Percentiles rank a stretch among this genome's conserved stretches.
phyloP scores from a whole-genome alignment of 92 coral and sea anemone species.

The Palythoa grandis region DNA sequence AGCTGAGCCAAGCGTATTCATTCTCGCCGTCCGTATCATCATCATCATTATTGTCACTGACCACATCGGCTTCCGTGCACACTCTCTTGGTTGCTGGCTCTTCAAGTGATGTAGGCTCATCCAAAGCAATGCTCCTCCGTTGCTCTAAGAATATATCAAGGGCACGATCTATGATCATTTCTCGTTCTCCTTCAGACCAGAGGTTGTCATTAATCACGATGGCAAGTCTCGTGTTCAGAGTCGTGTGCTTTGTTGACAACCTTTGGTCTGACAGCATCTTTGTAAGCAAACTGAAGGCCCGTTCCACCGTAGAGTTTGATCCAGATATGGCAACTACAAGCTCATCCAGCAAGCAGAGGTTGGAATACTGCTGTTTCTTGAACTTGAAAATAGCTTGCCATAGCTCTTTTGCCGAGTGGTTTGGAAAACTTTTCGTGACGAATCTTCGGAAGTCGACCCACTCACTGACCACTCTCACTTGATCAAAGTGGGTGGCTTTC shows the following conservation, averaged over 20 bases:
- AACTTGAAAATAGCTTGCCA: conserved; percentile 8
- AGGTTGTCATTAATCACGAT: neutral
- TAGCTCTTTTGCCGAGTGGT: conserved; percentile 8
- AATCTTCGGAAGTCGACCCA: conserved; percentile 28
- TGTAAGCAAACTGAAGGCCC: neutral
- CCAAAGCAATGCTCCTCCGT: neutral
- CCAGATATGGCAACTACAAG: neutral
- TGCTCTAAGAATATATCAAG: neutral
- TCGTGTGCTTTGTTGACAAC: neutral
- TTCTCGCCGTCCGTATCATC: neutral
- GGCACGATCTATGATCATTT: neutral
- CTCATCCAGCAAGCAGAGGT: conserved; percentile 3
- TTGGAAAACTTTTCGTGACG: conserved; percentile 27
- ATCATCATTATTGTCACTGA: neutral
- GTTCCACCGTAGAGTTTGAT: conserved; percentile 4
- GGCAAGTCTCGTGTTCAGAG: neutral
- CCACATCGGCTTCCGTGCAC: neutral
- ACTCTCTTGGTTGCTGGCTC: neutral
- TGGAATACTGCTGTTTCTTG: conserved; percentile 2
- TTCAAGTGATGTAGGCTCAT: neutral
- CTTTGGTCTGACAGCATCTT: conserved; percentile 6
- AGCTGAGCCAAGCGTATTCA: neutral
- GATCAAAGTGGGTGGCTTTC: conserved; percentile 34
- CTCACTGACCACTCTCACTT: conserved; percentile 17
- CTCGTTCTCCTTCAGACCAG: neutral